These are phyloP conservation scores for Zhengitettix transpicula DNA, from an alignment of 2,888 invertebrate species.

Conservation along the genomic window DNA sequence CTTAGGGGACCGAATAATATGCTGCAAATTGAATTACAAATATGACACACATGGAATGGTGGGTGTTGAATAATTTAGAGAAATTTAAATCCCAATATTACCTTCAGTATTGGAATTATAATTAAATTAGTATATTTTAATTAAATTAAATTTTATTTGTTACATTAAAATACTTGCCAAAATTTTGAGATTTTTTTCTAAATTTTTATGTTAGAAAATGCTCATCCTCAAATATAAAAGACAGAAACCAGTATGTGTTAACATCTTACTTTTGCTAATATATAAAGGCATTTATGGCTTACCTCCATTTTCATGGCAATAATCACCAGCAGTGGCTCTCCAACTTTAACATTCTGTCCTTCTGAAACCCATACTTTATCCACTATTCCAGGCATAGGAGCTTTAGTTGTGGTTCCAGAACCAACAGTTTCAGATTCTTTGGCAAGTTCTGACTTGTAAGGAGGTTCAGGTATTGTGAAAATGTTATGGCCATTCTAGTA, in stretches of 20 bases:
- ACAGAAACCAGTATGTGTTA: neutral
- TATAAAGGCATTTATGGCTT: conserved; percentile 12
- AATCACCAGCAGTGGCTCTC: conserved; percentile 81
- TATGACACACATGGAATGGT: neutral
- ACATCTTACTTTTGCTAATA: too few species aligned
- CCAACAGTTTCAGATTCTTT: conserved; percentile 15
- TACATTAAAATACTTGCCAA: neutral
- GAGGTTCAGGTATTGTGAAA: conserved; percentile 41
- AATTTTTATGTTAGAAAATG: neutral
- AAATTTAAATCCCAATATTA: too few species aligned
- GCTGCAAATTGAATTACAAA: conserved; percentile 29
- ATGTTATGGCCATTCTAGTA: conserved; percentile 48
- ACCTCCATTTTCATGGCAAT: conserved; percentile 99
- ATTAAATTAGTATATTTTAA: neutral
- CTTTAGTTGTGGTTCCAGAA: conserved; percentile 44
- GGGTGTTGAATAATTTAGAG: neutral
- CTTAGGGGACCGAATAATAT: conserved; percentile 70
- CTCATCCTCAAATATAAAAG: neutral
- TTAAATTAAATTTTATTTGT: neutral
- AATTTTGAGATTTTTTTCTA: neutral
- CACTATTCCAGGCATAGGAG: conserved; percentile 93
- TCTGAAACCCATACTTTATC: conserved; percentile 73
- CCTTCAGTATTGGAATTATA: neutral
- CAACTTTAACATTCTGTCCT: conserved; percentile 68
- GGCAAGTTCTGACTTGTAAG: conserved; percentile 30